These are phyloP conservation scores for Hirudo medicinalis DNA, from an alignment of 1,140 invertebrate species.

Conservation along the genomic window DNA sequence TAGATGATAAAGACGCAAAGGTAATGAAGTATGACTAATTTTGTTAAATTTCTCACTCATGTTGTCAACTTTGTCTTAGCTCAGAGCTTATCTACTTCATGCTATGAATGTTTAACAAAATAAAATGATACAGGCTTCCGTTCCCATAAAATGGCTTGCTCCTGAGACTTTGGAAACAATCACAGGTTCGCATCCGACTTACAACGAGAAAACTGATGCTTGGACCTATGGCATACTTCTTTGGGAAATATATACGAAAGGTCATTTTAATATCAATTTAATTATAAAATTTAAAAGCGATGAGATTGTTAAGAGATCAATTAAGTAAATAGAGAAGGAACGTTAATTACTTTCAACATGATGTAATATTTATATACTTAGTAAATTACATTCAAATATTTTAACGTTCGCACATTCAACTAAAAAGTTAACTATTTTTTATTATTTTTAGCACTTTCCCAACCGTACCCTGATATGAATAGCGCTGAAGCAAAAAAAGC, in stretches of 20 bases:
- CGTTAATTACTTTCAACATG: background rate
- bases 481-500: constrained; percentile 12
- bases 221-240: constrained; percentile 13
- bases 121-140: constrained; percentile 1
- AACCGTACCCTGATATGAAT: background rate
- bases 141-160: constrained; percentile 17
- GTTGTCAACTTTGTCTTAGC: no score
- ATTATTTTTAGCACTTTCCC: background rate
- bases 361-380: no score
- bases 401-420: no score
- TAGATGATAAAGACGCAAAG: background rate
- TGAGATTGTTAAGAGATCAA: no score
- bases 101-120: no score
- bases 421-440: background rate
- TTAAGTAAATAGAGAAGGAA: no score
- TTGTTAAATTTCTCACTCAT: no score
- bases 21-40: no score
- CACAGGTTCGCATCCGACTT: background rate
- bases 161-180: constrained; percentile 16
- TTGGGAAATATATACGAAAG: constrained; percentile 16
- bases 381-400: no score
- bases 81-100: no score
- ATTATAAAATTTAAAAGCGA: no score
- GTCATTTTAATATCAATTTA: constrained; percentile 12
- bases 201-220: constrained; percentile 15